Evolutionary conservation across 2,888 invertebrate genomes (phyloP), one percentile per base, ranked within the genome.

Genomic region (Eucera pruinosa): DNA sequence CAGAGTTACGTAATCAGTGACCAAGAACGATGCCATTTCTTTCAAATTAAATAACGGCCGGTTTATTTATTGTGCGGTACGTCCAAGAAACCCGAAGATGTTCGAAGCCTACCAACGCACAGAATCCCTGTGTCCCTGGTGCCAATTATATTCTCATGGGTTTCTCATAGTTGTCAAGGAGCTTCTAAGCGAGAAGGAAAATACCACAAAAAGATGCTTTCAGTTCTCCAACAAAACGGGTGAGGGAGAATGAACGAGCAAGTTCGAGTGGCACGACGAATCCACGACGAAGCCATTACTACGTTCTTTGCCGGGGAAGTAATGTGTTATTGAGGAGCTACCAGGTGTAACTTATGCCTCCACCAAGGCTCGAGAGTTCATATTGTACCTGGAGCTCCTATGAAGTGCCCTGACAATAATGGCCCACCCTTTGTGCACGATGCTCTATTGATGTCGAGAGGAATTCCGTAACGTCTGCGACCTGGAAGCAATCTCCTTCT

Each of bases 111-210:
- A 2, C 13, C n/a, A 13, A 30, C 30, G 47, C 2, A 25, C 7
- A 20, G 66, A n/a, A 61, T 33, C 41, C 33, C 33, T n/a, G 15
- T 47, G 48, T 41, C 36, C 66, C 18, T 43, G 81, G 81, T 87
- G 89, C 86, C 89, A 89, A 90, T 90, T 90, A 90, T 88, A 89
- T 86, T 85, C 88, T 89, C 88, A 83, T 90, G 68, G 78, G 80
- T 86, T 84, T 72, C 75, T 78, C 70, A 74, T 72, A 55, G 65
- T 55, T 75, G 67, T 54, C 45, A 27, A 55, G 67, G 43, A 61
- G 68, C 25, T 60, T 64, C 67, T 52, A 23, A 58, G 55, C 47
- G 39, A n/a, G n/a, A 25, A 15, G 70, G 58, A 78, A 81, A 81
- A 81, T 74, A 60, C 62, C 66, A 68, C 73, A 74, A 81, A 78